Percentiles rank a stretch among this genome's conserved stretches.
Evolutionary conservation across 2,888 invertebrate genomes (phyloP).

Genomic region (Melikaiella ostensackeni): DNA sequence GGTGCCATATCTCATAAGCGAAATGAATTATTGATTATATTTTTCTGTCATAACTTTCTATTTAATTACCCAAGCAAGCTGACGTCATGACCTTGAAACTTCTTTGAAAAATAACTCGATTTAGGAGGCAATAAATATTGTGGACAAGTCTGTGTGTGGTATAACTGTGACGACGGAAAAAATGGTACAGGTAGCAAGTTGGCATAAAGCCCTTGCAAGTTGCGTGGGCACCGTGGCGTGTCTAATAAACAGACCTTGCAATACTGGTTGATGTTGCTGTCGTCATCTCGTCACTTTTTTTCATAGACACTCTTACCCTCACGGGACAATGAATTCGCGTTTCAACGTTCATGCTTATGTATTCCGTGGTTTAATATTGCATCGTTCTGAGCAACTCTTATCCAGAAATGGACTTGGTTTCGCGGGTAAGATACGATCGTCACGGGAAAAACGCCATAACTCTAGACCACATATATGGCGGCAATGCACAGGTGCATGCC

Average conservation of each 20-base stretch:
- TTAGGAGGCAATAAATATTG: neutral
- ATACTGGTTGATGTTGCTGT: constrained; percentile 5
- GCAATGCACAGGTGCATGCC: constrained; percentile 74
- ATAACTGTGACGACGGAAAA: neutral
- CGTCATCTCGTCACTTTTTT: neutral
- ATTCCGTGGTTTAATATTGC: constrained; percentile 45
- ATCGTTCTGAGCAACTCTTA: constrained; percentile 52
- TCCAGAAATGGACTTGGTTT: constrained; percentile 76
- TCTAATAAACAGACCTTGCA: constrained; percentile 62
- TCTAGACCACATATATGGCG: constrained; percentile 73
- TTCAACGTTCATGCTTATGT: constrained; percentile 43
- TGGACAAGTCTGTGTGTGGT: neutral
- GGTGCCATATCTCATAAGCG: too few relatives aligned
- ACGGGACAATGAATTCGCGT: constrained; percentile 49
- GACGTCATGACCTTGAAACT: neutral
- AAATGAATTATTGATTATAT: too few relatives aligned
- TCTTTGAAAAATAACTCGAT: neutral
- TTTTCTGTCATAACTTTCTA: neutral
- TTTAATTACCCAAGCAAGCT: neutral
- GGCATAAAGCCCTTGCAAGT: constrained; percentile 43
- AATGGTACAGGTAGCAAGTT: constrained; percentile 35
- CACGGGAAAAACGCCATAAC: constrained; percentile 75
- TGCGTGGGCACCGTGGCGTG: constrained; percentile 59
- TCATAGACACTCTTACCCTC: neutral
- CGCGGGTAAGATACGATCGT: constrained; percentile 74